Evolutionary conservation across 2,888 invertebrate species (phyloP), one percentile per base, ranked within the genome.

Genomic region (Asteroscopus sphinx): DNA sequence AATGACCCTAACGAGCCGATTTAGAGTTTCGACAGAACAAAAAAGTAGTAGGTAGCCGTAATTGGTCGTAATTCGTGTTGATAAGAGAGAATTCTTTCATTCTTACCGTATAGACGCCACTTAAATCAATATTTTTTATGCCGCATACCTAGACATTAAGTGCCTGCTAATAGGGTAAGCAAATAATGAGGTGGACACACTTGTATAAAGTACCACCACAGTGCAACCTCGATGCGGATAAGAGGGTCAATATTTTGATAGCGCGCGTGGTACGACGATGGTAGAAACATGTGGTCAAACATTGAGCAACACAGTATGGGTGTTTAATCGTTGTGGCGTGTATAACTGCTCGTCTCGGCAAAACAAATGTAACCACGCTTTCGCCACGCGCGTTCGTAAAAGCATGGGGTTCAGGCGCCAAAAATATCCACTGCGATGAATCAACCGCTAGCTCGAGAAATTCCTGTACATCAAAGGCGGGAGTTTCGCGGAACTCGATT

Each of bases 161-260:
- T 89, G 88, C 80, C 79, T 73, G 81, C 87, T 93, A 93, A 93
- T 92, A 86, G 89, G 89, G 86, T 90, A 86, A 85, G 88, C 86
- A 90, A 91, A 92, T 89, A 88, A 80, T 33, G 62, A 66, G 54
- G 82, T 84, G 85, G 82, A 86, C 82, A 82, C 85, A 89, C 89
- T 90, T 87, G 89, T 88, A 82, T 84, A 85, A 86, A 91, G 87
- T 82, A 81, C 86, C 80, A 89, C 88, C 80, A 89, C 88, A 90
- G 83, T 88, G 87, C 85, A 85, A 82, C 83, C 79, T 83, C 86
- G 77, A 86, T 87, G 91, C 82, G 89, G 87, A 90, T 91, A 87
- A 91, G 91, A 91, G 91, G 83, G 89, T 92, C 91, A 93, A 94
- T 94, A 93, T 94, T 93, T 87, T 94, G 92, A 91, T 93, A 91